These are phyloP conservation scores for Actinopyga echinites DNA, from an alignment of 53 echinoderm and acorn worm species.

Conservation along the genomic window DNA sequence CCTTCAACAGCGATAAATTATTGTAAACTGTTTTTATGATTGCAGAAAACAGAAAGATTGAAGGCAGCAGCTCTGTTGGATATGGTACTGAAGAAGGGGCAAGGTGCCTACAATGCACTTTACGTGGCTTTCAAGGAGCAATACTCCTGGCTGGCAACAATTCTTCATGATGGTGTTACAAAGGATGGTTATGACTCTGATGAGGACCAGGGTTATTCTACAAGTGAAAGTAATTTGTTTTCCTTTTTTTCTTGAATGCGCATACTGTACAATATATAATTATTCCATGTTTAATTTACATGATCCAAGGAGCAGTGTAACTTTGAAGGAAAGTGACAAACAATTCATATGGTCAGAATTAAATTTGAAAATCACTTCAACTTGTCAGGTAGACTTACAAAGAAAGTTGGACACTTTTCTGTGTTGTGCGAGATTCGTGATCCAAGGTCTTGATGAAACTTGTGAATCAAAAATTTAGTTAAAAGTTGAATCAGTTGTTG, in stretches of 20 bases:
- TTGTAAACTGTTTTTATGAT: too few species aligned
- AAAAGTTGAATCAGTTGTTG: too few species aligned
- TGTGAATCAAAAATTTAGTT: too few species aligned
- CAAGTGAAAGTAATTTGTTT: slow-evolving; percentile 29
- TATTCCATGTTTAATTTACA: neutral
- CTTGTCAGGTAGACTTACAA: too few species aligned
- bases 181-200: slow-evolving; percentile 26
- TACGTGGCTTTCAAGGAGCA: slow-evolving; percentile 37
- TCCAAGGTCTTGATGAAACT: too few species aligned
- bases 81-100: slow-evolving; percentile 32
- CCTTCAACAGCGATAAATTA: too few species aligned
- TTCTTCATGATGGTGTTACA: slow-evolving; percentile 29
- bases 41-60: slow-evolving; percentile 41
- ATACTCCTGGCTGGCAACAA: slow-evolving; percentile 31
- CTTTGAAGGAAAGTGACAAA: neutral
- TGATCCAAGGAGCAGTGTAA: neutral
- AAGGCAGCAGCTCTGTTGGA: slow-evolving; percentile 27
- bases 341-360: too few species aligned
- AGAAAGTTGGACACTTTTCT: too few species aligned
- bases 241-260: neutral
- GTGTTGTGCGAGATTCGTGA: too few species aligned
- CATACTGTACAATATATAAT: neutral
- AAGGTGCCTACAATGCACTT: slow-evolving; percentile 38
- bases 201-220: slow-evolving; percentile 15
- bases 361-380: neutral